phyloP scores from a whole-genome alignment of 2,113 vertebrate genomes.

The Burhinus oedicnemus region DNA sequence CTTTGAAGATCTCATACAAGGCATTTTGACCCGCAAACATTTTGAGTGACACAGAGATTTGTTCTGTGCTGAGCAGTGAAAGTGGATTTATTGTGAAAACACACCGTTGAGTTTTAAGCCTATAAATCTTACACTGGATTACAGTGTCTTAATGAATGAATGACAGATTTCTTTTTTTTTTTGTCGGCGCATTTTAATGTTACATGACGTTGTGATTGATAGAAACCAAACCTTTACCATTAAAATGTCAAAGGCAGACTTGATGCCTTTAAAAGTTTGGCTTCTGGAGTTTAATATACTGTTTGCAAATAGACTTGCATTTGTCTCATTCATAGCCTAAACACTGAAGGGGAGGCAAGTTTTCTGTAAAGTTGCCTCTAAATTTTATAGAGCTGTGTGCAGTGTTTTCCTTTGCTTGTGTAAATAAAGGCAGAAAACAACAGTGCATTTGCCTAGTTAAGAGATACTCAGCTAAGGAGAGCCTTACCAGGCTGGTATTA shows the following conservation, averaged over 20 bases:
- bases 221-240: constrained; percentile 80
- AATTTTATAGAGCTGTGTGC: constrained; percentile 58
- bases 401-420: constrained; percentile 58
- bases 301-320: constrained; percentile 79
- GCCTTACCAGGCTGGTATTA: background rate
- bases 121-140: constrained; percentile 80
- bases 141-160: constrained; percentile 81
- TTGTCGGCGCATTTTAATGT: constrained; percentile 75
- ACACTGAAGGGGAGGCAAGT: constrained; percentile 56
- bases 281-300: constrained; percentile 84
- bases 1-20: constrained; percentile 75
- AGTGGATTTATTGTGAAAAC: constrained; percentile 80
- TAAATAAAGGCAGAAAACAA: constrained; percentile 61
- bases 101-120: constrained; percentile 70
- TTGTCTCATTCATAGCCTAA: constrained; percentile 68
- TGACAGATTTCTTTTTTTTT: constrained; percentile 78
- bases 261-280: constrained; percentile 76
- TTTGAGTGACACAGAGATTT: constrained; percentile 69
- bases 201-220: constrained; percentile 77
- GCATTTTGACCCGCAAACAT: constrained; percentile 72
- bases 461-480: constrained; percentile 24
- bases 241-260: constrained; percentile 78
- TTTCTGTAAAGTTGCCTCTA: constrained; percentile 65
- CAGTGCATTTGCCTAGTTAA: background rate
- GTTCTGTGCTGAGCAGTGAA: constrained; percentile 72